Base-by-base conservation (phyloP, 2,113 vertebrate species). In the Typhlomys cinereus region DNA sequence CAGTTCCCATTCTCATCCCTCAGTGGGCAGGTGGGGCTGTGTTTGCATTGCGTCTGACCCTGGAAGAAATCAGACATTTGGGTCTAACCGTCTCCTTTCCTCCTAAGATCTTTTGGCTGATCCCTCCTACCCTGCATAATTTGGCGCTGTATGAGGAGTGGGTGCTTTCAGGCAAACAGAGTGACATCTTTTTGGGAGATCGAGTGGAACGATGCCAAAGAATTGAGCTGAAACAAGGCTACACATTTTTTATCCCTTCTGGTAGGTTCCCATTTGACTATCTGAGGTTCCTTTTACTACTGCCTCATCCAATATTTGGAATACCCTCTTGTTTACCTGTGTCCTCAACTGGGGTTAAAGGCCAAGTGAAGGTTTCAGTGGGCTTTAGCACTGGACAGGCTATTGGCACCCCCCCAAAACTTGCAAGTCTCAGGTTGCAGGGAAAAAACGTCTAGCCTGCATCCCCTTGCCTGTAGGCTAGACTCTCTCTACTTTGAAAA, bases 201-300 rank as follows among this genome's bases (percentile, higher is more conserved):
- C 98, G 98, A 0, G 99, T 98, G 88, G 99, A 99, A 66, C 98
- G 99, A 71, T 99, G 99, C 97, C 99, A 99, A 98, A 98, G 99
- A 97, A 99, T 99, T 96, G 99, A 99, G 96, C 98, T 99, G 95
- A 98, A 99, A 90, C 99, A 99, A 97, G 99, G 99, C 91, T 98
- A 99, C 97, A 99, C 99, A 0, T 99, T 99, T 97, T 99, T 99
- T 97, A 99, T 99, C 95, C 99, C 99, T 88, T 99, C 99, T 97
- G 99, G 99, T 99, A 98, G 91, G 95, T 96, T 66, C 66, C 6
- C 0, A 9, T 4, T 2, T 44, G 52, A 34, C 48, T 67, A 41
- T 11, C 1, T 1, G 21, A 20, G 59, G 62, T 27, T 67, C 27
- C 0, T 7, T 23, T 4, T 4, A 36, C 25, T 31, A 14, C 17